phyloP scores from a whole-genome alignment of 1,140 invertebrate genomes.

The Planococcus citri region DNA sequence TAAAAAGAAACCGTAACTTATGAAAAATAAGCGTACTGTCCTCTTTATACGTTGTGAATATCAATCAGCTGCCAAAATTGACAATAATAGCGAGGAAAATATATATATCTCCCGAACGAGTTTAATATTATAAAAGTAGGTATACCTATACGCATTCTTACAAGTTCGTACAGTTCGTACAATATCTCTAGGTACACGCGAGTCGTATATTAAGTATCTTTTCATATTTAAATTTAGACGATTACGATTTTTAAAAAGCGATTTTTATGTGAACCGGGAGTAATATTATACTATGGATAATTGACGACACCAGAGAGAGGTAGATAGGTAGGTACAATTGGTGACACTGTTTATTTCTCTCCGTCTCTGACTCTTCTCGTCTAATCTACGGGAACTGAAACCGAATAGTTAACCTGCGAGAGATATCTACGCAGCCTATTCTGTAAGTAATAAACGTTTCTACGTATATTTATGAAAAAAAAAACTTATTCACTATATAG shows the following conservation, averaged over 20 bases:
- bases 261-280: constrained; percentile 17
- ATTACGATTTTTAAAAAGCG: constrained; percentile 12
- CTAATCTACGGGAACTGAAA: neutral
- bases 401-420: neutral
- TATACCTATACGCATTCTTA: no score
- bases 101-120: neutral
- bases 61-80: constrained; percentile 20
- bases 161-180: neutral
- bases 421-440: neutral
- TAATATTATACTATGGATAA: neutral
- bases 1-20: neutral
- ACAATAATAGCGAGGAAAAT: constrained; percentile 1
- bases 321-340: no score
- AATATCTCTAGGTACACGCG: neutral
- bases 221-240: constrained; percentile 17
- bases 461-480: no score
- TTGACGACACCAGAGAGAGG: neutral
- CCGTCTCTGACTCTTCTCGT: no score
- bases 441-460: neutral
- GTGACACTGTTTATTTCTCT: neutral
- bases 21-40: neutral
- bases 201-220: constrained; percentile 1
- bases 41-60: constrained; percentile 9
- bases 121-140: neutral
- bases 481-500: no score